Evolutionary conservation across 1,140 invertebrate species (phyloP).

Genomic region (Scaptomyza montana): DNA sequence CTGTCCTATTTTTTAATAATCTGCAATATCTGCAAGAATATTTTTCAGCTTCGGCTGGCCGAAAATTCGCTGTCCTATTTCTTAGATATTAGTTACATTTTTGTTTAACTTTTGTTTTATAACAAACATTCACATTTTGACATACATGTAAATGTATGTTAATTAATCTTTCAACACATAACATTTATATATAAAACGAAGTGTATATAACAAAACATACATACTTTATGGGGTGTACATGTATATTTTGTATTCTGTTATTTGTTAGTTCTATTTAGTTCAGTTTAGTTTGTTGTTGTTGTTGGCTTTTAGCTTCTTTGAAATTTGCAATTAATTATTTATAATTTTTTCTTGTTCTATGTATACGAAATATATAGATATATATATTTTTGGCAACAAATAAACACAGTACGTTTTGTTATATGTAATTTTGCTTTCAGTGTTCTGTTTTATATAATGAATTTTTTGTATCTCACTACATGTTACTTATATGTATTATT

Average conservation of each 20-base stretch:
- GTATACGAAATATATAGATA: constrained; percentile 78
- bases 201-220: constrained; percentile 49
- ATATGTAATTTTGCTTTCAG: constrained; percentile 69
- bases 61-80: constrained; percentile 1
- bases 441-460: constrained; percentile 34
- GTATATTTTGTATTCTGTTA: constrained; percentile 16
- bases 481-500: constrained; percentile 34
- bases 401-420: constrained; percentile 81
- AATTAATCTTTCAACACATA: neutral
- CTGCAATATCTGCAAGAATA: constrained; percentile 15
- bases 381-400: constrained; percentile 82
- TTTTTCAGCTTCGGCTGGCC: constrained; percentile 23
- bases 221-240: neutral
- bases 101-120: constrained; percentile 55
- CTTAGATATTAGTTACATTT: neutral
- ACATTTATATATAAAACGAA: constrained; percentile 39
- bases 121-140: constrained; percentile 56
- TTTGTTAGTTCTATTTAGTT: constrained; percentile 40
- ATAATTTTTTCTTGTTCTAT: constrained; percentile 42
- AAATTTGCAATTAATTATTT: constrained; percentile 38
- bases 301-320: constrained; percentile 51
- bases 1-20: neutral
- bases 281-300: constrained; percentile 40
- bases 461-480: constrained; percentile 16
- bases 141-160: constrained; percentile 6